Conservation (phyloP, 2,888 invertebrate species). For the Phalera bucephala region DNA sequence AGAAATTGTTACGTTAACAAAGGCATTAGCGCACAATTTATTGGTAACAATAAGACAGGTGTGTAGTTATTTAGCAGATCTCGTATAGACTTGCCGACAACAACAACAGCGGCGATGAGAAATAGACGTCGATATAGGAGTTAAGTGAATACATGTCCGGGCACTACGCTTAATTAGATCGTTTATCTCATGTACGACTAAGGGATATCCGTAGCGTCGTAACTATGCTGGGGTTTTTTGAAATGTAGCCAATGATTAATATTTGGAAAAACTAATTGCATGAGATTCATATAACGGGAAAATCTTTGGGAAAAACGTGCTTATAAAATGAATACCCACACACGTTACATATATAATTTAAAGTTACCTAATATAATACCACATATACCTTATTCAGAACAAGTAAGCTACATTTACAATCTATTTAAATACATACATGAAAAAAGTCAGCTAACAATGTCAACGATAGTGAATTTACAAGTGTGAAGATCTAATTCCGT, state of each 20-base stretch:
- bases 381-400: too few relatives aligned
- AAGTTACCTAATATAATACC: too few relatives aligned
- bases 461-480: background rate
- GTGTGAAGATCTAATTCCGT: too few relatives aligned
- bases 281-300: background rate
- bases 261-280: background rate
- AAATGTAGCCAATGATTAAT: background rate
- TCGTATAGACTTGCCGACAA: slow-evolving; percentile 39
- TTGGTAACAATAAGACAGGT: slow-evolving; percentile 52
- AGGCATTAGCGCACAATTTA: slow-evolving; percentile 52
- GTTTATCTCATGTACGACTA: slow-evolving; percentile 47
- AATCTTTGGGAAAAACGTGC: background rate
- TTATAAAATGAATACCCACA: background rate
- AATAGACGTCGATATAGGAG: slow-evolving; percentile 56
- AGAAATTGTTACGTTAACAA: slow-evolving; percentile 55
- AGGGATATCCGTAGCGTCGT: background rate
- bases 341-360: too few relatives aligned
- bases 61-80: slow-evolving; percentile 32
- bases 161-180: slow-evolving; percentile 54
- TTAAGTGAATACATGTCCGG: slow-evolving; percentile 59
- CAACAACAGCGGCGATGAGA: slow-evolving; percentile 51
- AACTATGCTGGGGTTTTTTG: background rate
- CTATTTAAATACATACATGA: background rate
- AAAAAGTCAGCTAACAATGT: background rate
- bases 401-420: too few relatives aligned